A percentile compares a stretch with the other conserved stretches of the same genome.
phyloP scores from a whole-genome alignment of 2,113 vertebrate species.

The Xenopus borealis region DNA sequence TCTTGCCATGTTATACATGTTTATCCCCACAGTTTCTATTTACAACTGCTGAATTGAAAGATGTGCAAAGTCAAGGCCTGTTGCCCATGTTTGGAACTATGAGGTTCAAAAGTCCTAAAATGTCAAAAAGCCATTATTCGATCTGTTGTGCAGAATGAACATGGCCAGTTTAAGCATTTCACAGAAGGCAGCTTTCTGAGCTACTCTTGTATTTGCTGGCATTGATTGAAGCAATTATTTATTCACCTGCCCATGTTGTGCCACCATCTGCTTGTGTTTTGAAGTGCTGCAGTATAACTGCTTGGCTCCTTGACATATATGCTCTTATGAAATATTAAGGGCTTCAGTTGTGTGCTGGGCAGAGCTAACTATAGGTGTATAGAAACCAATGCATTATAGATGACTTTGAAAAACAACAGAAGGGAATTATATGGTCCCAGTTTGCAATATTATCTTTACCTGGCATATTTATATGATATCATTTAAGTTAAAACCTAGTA shows the following conservation, averaged over 20 bases:
- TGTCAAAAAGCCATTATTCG: neutral
- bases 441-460: neutral
- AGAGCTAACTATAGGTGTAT: conserved; percentile 19
- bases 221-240: neutral
- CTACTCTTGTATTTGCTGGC: neutral
- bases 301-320: conserved; percentile 26
- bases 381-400: conserved; percentile 34
- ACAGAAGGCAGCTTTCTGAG: neutral
- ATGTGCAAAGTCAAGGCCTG: no score
- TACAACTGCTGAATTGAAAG: no score
- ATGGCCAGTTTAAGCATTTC: neutral
- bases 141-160: neutral
- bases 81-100: no score
- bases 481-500: no score
- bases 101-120: no score
- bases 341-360: neutral
- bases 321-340: conserved; percentile 26
- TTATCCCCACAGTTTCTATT: no score
- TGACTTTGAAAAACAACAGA: conserved; percentile 16
- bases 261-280: neutral
- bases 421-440: conserved; percentile 6
- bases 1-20: no score
- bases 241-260: neutral
- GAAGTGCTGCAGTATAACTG: neutral
- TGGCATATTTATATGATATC: neutral